Evolutionary conservation across 2,113 vertebrate genomes (phyloP).

Genomic region (Larimichthys polyactis): DNA sequence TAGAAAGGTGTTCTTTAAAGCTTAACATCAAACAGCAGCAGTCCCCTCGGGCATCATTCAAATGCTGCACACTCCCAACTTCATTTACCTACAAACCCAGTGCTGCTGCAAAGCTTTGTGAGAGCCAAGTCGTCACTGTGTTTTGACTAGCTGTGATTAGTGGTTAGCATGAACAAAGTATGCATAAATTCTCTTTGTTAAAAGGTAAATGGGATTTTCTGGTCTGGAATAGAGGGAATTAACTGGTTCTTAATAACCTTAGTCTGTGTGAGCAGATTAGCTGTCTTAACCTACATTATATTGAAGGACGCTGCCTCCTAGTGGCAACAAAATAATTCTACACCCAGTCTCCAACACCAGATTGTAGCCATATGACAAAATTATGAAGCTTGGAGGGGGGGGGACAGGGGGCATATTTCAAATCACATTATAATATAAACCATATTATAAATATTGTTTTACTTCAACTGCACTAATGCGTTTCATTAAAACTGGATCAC

Average conservation of each 20-base stretch:
- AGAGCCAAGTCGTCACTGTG: not conserved
- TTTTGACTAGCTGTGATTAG: not conserved
- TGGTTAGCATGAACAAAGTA: not conserved
- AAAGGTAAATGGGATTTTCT: conserved; percentile 41
- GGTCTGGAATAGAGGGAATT: conserved; percentile 25
- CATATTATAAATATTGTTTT: not conserved
- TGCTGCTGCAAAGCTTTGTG: not conserved
- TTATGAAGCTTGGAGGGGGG: not conserved
- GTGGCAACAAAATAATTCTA: conserved; percentile 35
- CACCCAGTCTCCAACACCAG: not conserved
- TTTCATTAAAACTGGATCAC: not conserved
- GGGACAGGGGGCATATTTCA: not conserved
- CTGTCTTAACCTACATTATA: not conserved
- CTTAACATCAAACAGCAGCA: not conserved
- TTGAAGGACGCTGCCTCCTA: conserved; percentile 51
- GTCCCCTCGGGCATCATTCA: not conserved
- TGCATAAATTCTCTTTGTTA: conserved; percentile 23
- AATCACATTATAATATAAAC: not conserved
- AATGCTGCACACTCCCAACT: not conserved
- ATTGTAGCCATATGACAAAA: not conserved
- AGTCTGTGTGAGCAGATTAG: not conserved
- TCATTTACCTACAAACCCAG: not conserved
- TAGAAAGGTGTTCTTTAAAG: not conserved
- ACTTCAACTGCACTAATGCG: not conserved
- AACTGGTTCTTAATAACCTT: conserved; percentile 26